A percentile compares a stretch with the other conserved stretches of the same genome.
phyloP scores from a whole-genome alignment of 2,888 invertebrate genomes.

The Rhagonycha lutea region DNA sequence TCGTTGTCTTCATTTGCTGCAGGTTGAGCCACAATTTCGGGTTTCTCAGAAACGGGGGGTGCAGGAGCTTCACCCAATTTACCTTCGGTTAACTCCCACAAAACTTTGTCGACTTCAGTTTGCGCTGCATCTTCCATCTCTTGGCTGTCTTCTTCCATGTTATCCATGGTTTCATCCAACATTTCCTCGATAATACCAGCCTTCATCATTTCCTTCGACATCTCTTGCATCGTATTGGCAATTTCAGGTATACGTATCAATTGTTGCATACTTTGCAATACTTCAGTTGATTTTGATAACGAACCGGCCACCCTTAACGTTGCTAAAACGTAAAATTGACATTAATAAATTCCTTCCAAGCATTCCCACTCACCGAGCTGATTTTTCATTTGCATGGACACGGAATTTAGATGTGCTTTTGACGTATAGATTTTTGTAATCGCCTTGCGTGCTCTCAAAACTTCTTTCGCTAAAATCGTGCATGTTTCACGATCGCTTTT shows the following conservation, averaged over 20 bases:
- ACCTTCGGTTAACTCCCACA: constrained; percentile 90
- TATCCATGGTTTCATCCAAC: constrained; percentile 96
- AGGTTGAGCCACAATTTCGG: constrained; percentile 61
- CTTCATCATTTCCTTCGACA: constrained; percentile 99
- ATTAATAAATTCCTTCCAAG: background rate
- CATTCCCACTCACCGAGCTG: constrained; percentile 73
- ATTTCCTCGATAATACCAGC: constrained; percentile 99
- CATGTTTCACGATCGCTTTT: constrained; percentile 95
- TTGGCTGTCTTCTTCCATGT: constrained; percentile 89
- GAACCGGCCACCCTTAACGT: constrained; percentile 92
- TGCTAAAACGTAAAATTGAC: constrained; percentile 61
- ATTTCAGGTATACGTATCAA: constrained; percentile 91
- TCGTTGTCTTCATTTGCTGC: constrained; percentile 66
- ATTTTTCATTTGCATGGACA: constrained; percentile 97
- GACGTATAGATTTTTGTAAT: constrained; percentile 91
- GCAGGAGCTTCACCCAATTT: constrained; percentile 90
- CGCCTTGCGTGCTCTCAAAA: constrained; percentile 85
- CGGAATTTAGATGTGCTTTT: constrained; percentile 96
- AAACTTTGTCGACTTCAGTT: constrained; percentile 70
- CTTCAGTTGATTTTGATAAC: constrained; percentile 93
- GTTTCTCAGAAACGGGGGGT: constrained; percentile 68
- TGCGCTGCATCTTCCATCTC: constrained; percentile 97
- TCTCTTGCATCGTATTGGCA: constrained; percentile 93
- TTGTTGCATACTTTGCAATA: constrained; percentile 97
- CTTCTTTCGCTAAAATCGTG: constrained; percentile 89